Percentiles rank a stretch among this genome's conserved stretches.
Evolutionary conservation across 2,797 vertebrate species (phyloP).

Genomic region (Sebastes diaconus): DNA sequence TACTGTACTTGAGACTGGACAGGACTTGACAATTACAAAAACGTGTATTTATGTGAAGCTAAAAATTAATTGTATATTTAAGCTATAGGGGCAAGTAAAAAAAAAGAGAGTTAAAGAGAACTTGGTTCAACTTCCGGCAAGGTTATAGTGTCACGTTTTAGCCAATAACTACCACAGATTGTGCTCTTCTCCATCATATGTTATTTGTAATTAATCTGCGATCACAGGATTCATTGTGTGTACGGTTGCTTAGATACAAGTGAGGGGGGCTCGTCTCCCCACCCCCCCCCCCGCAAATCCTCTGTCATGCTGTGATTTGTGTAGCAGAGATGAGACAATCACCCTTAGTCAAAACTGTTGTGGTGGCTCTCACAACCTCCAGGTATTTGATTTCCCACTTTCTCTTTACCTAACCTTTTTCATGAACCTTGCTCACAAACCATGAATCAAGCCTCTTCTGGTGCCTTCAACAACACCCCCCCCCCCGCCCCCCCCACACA

Average conservation of each 20-base stretch:
- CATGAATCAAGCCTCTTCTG: conserved; percentile 45
- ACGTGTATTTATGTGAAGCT: not conserved
- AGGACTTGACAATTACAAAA: not conserved
- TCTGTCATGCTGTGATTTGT: conserved; percentile 38
- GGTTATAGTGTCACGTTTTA: not conserved
- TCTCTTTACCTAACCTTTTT: conserved; percentile 29
- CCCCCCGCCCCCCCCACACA: too few species aligned
- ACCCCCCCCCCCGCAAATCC: not conserved
- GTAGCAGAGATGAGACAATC: conserved; percentile 22
- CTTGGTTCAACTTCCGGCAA: not conserved
- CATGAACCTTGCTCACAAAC: conserved; percentile 41
- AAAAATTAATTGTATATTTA: not conserved
- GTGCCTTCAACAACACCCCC: not conserved
- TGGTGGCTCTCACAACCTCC: conserved; percentile 9
- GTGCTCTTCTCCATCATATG: not conserved
- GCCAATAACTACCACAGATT: not conserved
- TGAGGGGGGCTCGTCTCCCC: not conserved
- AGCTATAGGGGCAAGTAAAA: not conserved
- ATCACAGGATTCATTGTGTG: conserved; percentile 30
- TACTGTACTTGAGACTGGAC: not conserved
- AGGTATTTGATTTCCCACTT: conserved; percentile 25
- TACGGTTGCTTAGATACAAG: conserved; percentile 42
- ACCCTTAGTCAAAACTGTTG: conserved; percentile 9
- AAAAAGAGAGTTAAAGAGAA: not conserved
- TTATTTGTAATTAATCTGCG: conserved; percentile 24